Evolutionary conservation across 2,113 vertebrate genomes (phyloP).

Genomic region (Eurystomus gularis): DNA sequence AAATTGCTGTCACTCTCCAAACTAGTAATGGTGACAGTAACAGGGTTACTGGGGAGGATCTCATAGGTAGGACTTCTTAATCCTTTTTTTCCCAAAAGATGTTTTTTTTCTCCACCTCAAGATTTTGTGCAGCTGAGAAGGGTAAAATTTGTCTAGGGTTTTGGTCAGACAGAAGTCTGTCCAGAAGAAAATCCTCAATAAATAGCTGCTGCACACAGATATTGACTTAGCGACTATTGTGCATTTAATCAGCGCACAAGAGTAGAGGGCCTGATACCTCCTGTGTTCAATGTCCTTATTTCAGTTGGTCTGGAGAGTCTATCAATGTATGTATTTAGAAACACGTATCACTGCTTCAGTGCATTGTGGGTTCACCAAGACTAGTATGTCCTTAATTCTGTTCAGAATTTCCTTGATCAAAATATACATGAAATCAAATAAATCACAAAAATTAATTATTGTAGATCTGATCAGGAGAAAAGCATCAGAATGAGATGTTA

Average conservation of each 20-base stretch:
- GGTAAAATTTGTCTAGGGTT: neutral
- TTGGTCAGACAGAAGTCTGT: neutral
- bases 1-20: neutral
- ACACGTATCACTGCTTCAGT: rapidly evolving
- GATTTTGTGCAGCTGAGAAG: neutral
- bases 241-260: neutral
- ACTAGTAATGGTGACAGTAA: neutral
- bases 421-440: neutral
- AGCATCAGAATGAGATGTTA: neutral
- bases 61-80: neutral
- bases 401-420: neutral
- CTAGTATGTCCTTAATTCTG: neutral
- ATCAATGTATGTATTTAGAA: neutral
- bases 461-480: neutral
- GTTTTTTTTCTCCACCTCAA: neutral
- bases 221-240: neutral
- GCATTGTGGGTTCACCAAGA: neutral
- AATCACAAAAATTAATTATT: neutral
- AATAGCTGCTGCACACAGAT: neutral
- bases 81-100: neutral
- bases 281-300: neutral
- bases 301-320: neutral
- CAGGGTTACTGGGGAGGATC: neutral
- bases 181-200: neutral
- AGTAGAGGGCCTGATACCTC: neutral